These are phyloP conservation scores for Thera britannica DNA, from an alignment of 2,888 invertebrate genomes.

Conservation along the genomic window DNA sequence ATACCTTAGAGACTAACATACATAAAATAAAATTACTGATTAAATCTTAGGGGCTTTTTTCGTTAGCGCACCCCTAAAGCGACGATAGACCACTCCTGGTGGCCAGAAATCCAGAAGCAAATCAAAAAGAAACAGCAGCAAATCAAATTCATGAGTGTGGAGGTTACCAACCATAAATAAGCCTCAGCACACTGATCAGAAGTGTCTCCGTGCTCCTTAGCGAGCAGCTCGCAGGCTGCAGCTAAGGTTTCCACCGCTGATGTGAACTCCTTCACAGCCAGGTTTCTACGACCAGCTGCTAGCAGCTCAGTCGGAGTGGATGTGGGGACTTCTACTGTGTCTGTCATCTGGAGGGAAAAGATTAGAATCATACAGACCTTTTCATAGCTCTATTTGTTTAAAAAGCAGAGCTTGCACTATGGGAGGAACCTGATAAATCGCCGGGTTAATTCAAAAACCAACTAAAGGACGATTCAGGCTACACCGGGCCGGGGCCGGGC, in stretches of 20 bases:
- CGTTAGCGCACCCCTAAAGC: no score
- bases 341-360: constrained; percentile 78
- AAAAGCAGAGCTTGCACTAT: no score
- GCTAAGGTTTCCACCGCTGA: constrained; percentile 90
- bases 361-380: neutral
- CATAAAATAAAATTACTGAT: no score
- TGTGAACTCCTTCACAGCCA: constrained; percentile 89
- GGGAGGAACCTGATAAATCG: no score
- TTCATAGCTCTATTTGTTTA: neutral
- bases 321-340: constrained; percentile 73
- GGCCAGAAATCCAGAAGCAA: no score
- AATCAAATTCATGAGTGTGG: neutral
- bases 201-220: constrained; percentile 91
- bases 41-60: no score
- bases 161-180: constrained; percentile 89
- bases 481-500: no score
- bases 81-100: no score
- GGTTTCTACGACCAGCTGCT: constrained; percentile 90
- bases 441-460: no score
- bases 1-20: no score
- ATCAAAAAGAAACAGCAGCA: neutral
- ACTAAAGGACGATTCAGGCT: no score
- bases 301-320: constrained; percentile 85
- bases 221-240: constrained; percentile 89
- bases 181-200: constrained; percentile 95